Evolutionary conservation across 2,113 vertebrate genomes (phyloP), one percentile per base, ranked within the genome.

Genomic region (Aix galericulata): DNA sequence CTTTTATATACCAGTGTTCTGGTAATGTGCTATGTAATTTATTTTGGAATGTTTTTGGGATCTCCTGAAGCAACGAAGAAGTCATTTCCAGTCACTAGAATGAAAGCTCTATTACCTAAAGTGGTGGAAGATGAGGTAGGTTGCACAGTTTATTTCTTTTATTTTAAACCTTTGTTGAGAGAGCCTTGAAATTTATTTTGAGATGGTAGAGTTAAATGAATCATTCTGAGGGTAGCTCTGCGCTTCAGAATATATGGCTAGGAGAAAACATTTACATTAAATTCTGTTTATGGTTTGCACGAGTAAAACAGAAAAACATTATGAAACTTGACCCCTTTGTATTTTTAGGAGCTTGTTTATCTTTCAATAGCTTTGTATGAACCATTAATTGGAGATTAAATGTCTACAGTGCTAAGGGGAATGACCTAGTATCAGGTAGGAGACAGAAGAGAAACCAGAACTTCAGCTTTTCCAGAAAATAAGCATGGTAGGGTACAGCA

Each of bases 1-100:
- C 96, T 99, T 96, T 96, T 99, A 46, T 99, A 99, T 95, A 98
- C 98, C 83, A 97, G 97, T 27, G 95, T 98, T 85, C 96, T 99
- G 93, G 98, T 99, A 36, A 88, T 98, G 44, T 99, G 98, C 95
- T 99, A 99, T 36, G 74, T 95, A 32, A 80, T 96, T 73, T 99
- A 99, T 95, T 99, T 99, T 95, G 59, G 97, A 76, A 98, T 77
- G 88, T 99, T 99, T 96, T 64, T 99, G 97, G 98, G 98, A 25
- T 99, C 99, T 80, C 89, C 97, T 94, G 98, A 98, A 88, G 98
- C 98, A 71, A 90, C 89, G 8, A 98, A 97, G 95, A 98, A 97
- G 74, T 96, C 84, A 38, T 99, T 99, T 96, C 99, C 99, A 46
- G 36, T 99, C 82, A 78, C 79, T 44, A 88, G 81, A 82, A 94